Base-by-base conservation (phyloP, 2,113 vertebrate species). In the Lycaon pictus region DNA sequence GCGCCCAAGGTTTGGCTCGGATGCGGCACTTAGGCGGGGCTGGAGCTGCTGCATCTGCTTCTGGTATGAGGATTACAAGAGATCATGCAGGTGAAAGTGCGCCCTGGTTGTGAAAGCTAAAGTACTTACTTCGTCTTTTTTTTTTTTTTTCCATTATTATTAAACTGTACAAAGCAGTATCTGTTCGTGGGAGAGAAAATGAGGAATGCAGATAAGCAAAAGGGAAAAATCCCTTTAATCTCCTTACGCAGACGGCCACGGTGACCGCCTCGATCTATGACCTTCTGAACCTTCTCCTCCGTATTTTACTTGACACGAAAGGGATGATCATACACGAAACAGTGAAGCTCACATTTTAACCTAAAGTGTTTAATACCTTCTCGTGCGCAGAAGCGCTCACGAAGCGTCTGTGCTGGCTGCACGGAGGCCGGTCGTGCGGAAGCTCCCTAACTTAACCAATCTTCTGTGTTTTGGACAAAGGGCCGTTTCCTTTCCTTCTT, bases 11-110 rank as follows among this genome's bases (percentile, higher is more conserved):
- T 37, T 10, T 11, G 0, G 16, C 37, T 1, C 0, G 23, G 35
- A 20, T 20, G 17, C n/a, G 51, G n/a, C 6, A 11, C 7, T 17
- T 12, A 2, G 32, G 58, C 67, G 11, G 8, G 51, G 5, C 32
- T 6, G 55, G 7, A 35, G 19, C 16, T 0, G 0, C 0, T 0
- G 12, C 0, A 0, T 7, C 11, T 5, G 37, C 16, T 29, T 5
- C 55, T 23, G 37, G 32, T 20, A 37, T 35, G 63, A 37, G 90
- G 96, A 62, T 84, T 88, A 55, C 1, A 48, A 23, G 56, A 55
- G 25, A 67, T 13, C 19, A 67, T 51, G 0, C 0, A 8, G 79
- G 79, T 16, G 37, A 67, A 1, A 48, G 20, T 10, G 22, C n/a
- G 23, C 48, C 81, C 65, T 29, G 85, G 43, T 51, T 86, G 84